A percentile compares a stretch with the other conserved stretches of the same genome.
Evolutionary conservation across 1,140 invertebrate species (phyloP).

Genomic region (Tetragnatha versicolor): DNA sequence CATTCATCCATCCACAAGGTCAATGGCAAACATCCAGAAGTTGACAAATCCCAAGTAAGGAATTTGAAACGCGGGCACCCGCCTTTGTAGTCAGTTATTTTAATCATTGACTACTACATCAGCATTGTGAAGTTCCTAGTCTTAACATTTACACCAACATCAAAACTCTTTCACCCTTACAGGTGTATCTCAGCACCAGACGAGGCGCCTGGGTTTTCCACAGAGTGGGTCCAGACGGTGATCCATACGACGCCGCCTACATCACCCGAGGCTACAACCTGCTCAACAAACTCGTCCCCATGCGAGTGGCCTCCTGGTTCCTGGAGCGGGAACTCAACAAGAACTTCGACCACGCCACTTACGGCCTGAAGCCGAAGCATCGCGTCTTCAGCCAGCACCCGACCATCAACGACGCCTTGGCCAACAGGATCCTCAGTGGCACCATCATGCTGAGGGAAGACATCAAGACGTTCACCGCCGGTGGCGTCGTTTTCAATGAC

Average conservation of each 20-base stretch:
- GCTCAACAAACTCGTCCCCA: slow-evolving; percentile 56
- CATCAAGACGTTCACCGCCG: slow-evolving; percentile 60
- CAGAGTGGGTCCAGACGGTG: slow-evolving; percentile 60
- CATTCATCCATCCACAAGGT: too few relatives aligned
- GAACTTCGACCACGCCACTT: slow-evolving; percentile 66
- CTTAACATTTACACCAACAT: too few relatives aligned
- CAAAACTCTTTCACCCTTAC: too few relatives aligned
- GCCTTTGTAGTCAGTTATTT: too few relatives aligned
- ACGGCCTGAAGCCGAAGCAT: slow-evolving; percentile 65
- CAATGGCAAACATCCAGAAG: too few relatives aligned
- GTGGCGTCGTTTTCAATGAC: slow-evolving; percentile 61
- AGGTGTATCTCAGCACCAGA: slow-evolving; percentile 67
- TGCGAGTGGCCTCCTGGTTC: slow-evolving; percentile 17
- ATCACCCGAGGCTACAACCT: slow-evolving; percentile 57
- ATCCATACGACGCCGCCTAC: slow-evolving; percentile 61
- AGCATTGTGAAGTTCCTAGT: too few relatives aligned
- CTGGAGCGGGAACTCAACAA: slow-evolving; percentile 58
- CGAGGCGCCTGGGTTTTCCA: slow-evolving; percentile 66
- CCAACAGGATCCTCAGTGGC: slow-evolving; percentile 64
- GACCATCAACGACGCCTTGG: slow-evolving; percentile 69
- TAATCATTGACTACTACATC: too few relatives aligned
- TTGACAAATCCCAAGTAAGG: too few relatives aligned
- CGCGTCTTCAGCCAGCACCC: slow-evolving; percentile 65
- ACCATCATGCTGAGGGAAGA: slow-evolving; percentile 64
- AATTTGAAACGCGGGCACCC: too few relatives aligned